Evolutionary conservation across 2,797 vertebrate genomes (phyloP).

Genomic region (Cygnus olor): DNA sequence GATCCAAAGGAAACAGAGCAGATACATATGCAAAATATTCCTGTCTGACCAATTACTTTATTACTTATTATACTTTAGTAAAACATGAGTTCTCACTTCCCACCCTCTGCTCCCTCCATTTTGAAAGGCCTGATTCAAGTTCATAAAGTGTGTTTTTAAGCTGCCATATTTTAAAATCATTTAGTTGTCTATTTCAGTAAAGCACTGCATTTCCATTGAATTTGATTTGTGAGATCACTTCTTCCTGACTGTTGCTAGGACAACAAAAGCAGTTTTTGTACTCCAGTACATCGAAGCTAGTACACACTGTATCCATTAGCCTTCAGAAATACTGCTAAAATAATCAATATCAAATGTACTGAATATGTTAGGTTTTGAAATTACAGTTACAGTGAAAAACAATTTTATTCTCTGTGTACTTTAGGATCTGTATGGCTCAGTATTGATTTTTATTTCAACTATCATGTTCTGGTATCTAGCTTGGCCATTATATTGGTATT

Average conservation of each 20-base stretch:
- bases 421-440: slow-evolving; percentile 41
- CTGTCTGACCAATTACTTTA: neutral
- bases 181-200: slow-evolving; percentile 61
- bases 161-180: slow-evolving; percentile 52
- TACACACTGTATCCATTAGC: slow-evolving; percentile 68
- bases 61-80: neutral
- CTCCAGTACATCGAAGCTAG: slow-evolving; percentile 13
- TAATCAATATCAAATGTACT: slow-evolving; percentile 78
- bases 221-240: slow-evolving; percentile 64
- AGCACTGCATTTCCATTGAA: slow-evolving; percentile 59
- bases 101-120: neutral
- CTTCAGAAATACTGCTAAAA: slow-evolving; percentile 72
- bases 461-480: neutral
- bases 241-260: slow-evolving; percentile 77
- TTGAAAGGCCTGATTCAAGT: neutral
- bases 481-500: neutral
- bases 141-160: slow-evolving; percentile 56
- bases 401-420: slow-evolving; percentile 73
- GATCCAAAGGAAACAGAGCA: neutral
- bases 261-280: slow-evolving; percentile 68
- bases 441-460: slow-evolving; percentile 72
- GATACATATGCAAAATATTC: neutral
- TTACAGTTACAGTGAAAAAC: slow-evolving; percentile 72
- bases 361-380: slow-evolving; percentile 77
- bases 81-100: neutral